phyloP scores from a whole-genome alignment of 2,888 invertebrate genomes.

The Meta bourneti region DNA sequence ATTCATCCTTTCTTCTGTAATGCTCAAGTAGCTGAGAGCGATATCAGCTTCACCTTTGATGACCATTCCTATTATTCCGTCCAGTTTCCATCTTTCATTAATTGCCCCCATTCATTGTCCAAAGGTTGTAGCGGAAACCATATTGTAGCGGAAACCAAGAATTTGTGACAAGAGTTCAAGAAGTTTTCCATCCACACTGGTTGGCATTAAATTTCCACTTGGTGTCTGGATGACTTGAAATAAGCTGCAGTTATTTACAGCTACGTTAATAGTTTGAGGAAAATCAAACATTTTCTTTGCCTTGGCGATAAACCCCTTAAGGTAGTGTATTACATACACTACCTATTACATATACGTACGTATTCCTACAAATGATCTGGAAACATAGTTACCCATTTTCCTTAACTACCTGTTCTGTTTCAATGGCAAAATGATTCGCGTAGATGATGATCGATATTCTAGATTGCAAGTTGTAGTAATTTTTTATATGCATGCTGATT shows the following conservation, averaged over 20 bases:
- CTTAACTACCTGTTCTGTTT: no score
- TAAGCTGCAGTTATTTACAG: background rate
- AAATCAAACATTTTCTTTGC: background rate
- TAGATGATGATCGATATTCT: no score
- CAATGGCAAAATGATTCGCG: no score
- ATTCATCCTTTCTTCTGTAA: background rate
- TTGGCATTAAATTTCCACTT: background rate
- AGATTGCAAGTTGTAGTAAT: no score
- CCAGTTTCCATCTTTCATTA: conserved; percentile 4
- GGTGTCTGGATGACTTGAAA: background rate
- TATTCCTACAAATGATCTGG: no score
- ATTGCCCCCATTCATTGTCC: background rate
- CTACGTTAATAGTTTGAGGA: background rate
- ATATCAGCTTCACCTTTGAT: background rate
- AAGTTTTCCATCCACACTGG: background rate
- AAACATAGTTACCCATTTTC: no score
- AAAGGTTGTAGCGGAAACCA: background rate
- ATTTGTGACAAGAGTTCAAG: background rate
- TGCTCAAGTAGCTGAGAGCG: background rate
- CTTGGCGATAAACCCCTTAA: no score
- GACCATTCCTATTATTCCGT: background rate
- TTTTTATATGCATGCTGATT: no score
- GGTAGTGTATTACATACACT: no score
- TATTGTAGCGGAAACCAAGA: background rate
- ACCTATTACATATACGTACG: no score